phyloP scores from a whole-genome alignment of 2,797 vertebrate species.

The Enteromius afrohamiltoni region DNA sequence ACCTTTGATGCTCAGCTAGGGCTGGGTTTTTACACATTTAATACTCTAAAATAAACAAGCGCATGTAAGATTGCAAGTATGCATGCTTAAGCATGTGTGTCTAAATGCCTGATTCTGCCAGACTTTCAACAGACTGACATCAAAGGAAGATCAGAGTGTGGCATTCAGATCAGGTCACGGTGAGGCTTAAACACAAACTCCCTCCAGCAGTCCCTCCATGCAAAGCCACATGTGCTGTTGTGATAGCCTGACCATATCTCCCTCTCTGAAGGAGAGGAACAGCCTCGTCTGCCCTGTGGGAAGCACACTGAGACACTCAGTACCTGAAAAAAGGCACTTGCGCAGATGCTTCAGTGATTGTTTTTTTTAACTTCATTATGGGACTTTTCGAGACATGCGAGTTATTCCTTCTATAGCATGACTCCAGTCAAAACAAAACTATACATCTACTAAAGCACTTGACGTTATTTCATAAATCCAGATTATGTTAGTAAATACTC shows the following conservation, averaged over 20 bases:
- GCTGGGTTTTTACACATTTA: slow-evolving; percentile 14
- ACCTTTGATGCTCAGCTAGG: slow-evolving; percentile 21
- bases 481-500: background rate
- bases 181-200: slow-evolving; percentile 47
- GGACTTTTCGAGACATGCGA: background rate
- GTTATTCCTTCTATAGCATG: background rate
- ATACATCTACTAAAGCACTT: background rate
- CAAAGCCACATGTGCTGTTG: slow-evolving; percentile 41
- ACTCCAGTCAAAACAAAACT: background rate
- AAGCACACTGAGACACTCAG: slow-evolving; percentile 7
- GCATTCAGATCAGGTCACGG: slow-evolving; percentile 48
- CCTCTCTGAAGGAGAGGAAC: background rate
- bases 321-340: slow-evolving; percentile 18
- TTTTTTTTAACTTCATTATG: background rate
- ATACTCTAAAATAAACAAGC: slow-evolving; percentile 35
- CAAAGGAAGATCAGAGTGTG: slow-evolving; percentile 48
- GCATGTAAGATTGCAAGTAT: slow-evolving; percentile 40
- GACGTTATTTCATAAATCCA: background rate
- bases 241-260: slow-evolving; percentile 43
- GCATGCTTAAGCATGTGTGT: slow-evolving; percentile 46
- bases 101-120: slow-evolving; percentile 47
- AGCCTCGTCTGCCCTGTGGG: background rate
- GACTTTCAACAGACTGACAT: slow-evolving; percentile 43
- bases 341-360: background rate
- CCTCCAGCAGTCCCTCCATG: slow-evolving; percentile 36